A percentile compares a stretch with the other conserved stretches of the same genome.
These are phyloP conservation scores for Philhelius pedissequus DNA, from an alignment of 2,888 invertebrate genomes.

Conservation along the genomic window DNA sequence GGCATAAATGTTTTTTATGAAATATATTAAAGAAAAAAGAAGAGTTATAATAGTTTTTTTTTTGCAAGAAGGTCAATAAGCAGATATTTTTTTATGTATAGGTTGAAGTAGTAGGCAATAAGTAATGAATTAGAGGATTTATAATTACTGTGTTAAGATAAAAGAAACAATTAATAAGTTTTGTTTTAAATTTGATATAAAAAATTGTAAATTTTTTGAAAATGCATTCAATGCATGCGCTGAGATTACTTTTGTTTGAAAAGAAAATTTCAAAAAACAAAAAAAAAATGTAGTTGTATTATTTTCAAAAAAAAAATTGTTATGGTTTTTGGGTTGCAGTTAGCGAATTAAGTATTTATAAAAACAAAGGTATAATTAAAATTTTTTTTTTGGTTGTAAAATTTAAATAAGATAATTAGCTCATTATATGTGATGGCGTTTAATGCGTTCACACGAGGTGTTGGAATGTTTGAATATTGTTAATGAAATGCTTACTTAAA, in stretches of 20 bases:
- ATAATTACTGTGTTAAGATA: slow-evolving; percentile 56
- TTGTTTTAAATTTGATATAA: slow-evolving; percentile 33
- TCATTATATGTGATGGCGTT: not conserved
- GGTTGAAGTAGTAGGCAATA: not conserved
- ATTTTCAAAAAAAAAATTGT: no score
- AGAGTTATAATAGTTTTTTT: not conserved
- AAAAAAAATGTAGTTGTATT: not conserved
- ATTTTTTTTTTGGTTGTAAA: not conserved
- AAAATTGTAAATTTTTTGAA: slow-evolving; percentile 54
- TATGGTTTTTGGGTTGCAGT: slow-evolving; percentile 59
- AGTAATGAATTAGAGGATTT: slow-evolving; percentile 33
- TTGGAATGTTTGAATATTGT: not conserved
- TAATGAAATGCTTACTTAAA: not conserved
- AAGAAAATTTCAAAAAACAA: not conserved
- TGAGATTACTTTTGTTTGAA: slow-evolving; percentile 43
- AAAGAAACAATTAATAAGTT: slow-evolving; percentile 48
- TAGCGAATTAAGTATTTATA: not conserved
- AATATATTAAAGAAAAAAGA: not conserved
- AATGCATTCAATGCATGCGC: slow-evolving; percentile 64
- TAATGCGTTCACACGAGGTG: slow-evolving; percentile 8
- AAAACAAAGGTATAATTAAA: not conserved
- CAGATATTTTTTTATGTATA: slow-evolving; percentile 13
- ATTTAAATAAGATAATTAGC: not conserved
- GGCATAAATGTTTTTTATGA: not conserved
- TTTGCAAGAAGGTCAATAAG: slow-evolving; percentile 40